A percentile compares a stretch with the other conserved stretches of the same genome.
Evolutionary conservation across 1,140 invertebrate genomes (phyloP).

Genomic region (Temnothorax longispinosus): DNA sequence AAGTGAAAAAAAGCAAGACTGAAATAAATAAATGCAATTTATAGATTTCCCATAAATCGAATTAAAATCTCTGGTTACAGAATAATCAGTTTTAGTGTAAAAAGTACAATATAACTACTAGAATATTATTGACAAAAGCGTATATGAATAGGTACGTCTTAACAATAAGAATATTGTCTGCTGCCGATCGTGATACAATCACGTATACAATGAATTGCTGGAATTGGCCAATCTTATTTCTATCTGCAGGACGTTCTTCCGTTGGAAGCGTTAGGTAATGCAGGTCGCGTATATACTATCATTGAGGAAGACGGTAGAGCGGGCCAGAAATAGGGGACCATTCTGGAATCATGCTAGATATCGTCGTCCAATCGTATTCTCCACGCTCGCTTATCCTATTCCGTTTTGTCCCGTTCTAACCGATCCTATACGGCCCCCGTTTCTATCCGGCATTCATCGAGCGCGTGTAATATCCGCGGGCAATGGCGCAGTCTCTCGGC

Average conservation of each 20-base stretch:
- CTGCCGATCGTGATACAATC: slow-evolving; percentile 52
- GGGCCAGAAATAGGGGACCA: slow-evolving; percentile 66
- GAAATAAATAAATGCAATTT: background rate
- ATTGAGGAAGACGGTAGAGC: slow-evolving; percentile 29
- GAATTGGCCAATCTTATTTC: slow-evolving; percentile 68
- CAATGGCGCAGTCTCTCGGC: slow-evolving; percentile 38
- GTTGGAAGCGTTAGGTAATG: slow-evolving; percentile 60
- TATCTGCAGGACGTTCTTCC: slow-evolving; percentile 55
- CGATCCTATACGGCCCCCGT: slow-evolving; percentile 34
- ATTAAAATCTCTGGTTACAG: background rate
- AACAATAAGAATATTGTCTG: slow-evolving; percentile 27
- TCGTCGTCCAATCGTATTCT: slow-evolving; percentile 75
- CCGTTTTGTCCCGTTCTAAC: slow-evolving; percentile 63
- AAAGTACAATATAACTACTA: background rate
- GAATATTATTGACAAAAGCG: background rate
- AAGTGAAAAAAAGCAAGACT: background rate
- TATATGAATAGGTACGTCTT: background rate
- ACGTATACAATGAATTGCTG: slow-evolving; percentile 31
- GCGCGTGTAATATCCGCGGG: slow-evolving; percentile 71
- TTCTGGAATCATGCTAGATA: slow-evolving; percentile 76
- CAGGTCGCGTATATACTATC: slow-evolving; percentile 71
- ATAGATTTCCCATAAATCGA: background rate
- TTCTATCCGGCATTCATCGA: slow-evolving; percentile 75
- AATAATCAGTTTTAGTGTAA: background rate
- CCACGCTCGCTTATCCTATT: slow-evolving; percentile 74